Evolutionary conservation across 2,888 invertebrate genomes (phyloP).

Genomic region (Trichopria drosophilae): DNA sequence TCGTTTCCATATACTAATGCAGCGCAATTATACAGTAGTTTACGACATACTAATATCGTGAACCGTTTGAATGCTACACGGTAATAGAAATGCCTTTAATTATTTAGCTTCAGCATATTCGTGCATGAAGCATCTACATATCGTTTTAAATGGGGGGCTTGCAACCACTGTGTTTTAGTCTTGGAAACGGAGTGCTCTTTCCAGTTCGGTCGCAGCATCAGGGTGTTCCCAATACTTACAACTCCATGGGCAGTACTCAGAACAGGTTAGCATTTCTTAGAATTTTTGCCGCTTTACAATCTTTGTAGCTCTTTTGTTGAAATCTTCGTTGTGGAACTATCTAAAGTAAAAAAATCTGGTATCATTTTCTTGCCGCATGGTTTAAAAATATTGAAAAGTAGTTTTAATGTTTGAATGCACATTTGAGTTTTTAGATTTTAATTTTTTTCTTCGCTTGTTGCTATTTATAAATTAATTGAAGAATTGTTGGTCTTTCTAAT

Average conservation of each 20-base stretch:
- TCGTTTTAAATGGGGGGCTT: constrained; percentile 46
- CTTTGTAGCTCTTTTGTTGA: constrained; percentile 33
- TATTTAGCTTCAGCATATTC: constrained; percentile 6
- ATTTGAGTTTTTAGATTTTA: not conserved
- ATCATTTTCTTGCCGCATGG: no score
- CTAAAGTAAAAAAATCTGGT: no score
- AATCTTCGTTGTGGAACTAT: constrained; percentile 45
- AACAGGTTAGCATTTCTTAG: constrained; percentile 75
- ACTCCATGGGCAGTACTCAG: constrained; percentile 86
- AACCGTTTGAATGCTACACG: no score
- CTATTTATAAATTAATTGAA: not conserved
- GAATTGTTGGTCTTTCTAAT: not conserved
- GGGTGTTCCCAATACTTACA: constrained; percentile 72
- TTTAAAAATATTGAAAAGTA: no score
- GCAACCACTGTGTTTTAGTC: constrained; percentile 66
- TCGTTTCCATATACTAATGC: no score
- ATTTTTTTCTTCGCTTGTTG: not conserved
- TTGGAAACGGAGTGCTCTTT: constrained; percentile 86
- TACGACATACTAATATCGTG: no score
- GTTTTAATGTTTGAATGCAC: no score
- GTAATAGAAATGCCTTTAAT: constrained; percentile 19
- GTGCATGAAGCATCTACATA: constrained; percentile 15
- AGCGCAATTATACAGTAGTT: no score
- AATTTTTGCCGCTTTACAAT: no score
- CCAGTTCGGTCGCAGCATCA: constrained; percentile 76